Base-by-base conservation (phyloP, 1,140 invertebrate species). In the Pectinophora gossypiella region DNA sequence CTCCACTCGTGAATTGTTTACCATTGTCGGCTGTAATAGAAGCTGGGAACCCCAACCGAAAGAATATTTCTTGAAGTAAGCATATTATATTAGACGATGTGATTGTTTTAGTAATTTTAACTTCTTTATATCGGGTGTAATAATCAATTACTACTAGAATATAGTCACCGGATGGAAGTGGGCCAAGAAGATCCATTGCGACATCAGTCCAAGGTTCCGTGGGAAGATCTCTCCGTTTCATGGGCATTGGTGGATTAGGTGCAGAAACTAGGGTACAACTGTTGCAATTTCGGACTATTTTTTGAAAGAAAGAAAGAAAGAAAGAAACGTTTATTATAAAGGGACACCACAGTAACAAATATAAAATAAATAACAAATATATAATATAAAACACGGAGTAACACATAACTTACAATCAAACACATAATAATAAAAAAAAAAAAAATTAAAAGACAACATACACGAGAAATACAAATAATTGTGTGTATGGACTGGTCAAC, bases 241-340 rank as follows among this genome's bases (percentile, higher is more conserved):
- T 49, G 10, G 59, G 59, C 44, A 43, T 48, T 51, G n/a, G n/a
- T n/a, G n/a, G n/a, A n/a, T n/a, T n/a, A n/a, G n/a, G n/a, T n/a
- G n/a, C n/a, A n/a, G n/a, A n/a, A n/a, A n/a, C n/a, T n/a, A 54
- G 59, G 15, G 49, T 19, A 21, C 89, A 90, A 22, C 64, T 61
- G 12, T 60, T 55, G 56, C 90, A 91, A 2, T 42, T n/a, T 55
- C 78, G 80, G 3, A 82, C 67, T 19, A n/a, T n/a, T n/a, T n/a
- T n/a, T n/a, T n/a, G n/a, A n/a, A n/a, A n/a, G n/a, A n/a, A n/a
- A n/a, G n/a, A n/a, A n/a, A n/a, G n/a, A n/a, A n/a, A n/a, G n/a
- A n/a, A n/a, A n/a, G n/a, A n/a, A n/a, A n/a, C n/a, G n/a, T n/a
- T n/a, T n/a, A n/a, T n/a, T n/a, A n/a, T n/a, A n/a, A n/a, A n/a